Evolutionary conservation across 1,140 invertebrate genomes (phyloP).

Genomic region (Euborellia annulipes): DNA sequence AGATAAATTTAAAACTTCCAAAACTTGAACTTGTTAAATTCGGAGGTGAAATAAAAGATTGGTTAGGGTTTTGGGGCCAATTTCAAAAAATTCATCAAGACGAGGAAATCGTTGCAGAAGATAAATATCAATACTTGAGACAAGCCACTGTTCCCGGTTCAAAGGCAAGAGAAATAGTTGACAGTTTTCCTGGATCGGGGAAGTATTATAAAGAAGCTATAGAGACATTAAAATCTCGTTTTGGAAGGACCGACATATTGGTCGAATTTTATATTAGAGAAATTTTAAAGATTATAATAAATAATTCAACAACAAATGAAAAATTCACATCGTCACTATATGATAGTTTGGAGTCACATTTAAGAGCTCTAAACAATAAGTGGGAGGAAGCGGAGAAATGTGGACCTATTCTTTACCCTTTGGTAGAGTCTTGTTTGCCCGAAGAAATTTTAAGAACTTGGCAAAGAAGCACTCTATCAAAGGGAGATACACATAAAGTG

Average conservation of each 20-base stretch:
- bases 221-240: slow-evolving; percentile 18
- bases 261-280: slow-evolving; percentile 24
- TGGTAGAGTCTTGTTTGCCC: slow-evolving; percentile 23
- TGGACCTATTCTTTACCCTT: slow-evolving; percentile 19
- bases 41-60: slow-evolving; percentile 21
- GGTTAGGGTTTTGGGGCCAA: slow-evolving; percentile 24
- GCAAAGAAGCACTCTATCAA: slow-evolving; percentile 12
- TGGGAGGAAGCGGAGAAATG: slow-evolving; percentile 19
- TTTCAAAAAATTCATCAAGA: slow-evolving; percentile 25
- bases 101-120: slow-evolving; percentile 13
- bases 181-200: slow-evolving; percentile 17
- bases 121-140: slow-evolving; percentile 20
- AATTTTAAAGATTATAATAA: slow-evolving; percentile 15
- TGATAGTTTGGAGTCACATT: slow-evolving; percentile 16
- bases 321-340: slow-evolving; percentile 12
- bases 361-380: slow-evolving; percentile 19
- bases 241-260: slow-evolving; percentile 20
- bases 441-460: slow-evolving; percentile 18
- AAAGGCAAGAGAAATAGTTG: slow-evolving; percentile 13
- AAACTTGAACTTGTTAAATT: slow-evolving; percentile 22
- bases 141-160: slow-evolving; percentile 13
- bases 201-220: slow-evolving; percentile 21
- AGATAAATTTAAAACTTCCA: slow-evolving; percentile 14
- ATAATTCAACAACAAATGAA: neutral
- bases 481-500: neutral